Conservation (phyloP, 2,888 invertebrate genomes). For the Peribatodes rhomboidaria region DNA sequence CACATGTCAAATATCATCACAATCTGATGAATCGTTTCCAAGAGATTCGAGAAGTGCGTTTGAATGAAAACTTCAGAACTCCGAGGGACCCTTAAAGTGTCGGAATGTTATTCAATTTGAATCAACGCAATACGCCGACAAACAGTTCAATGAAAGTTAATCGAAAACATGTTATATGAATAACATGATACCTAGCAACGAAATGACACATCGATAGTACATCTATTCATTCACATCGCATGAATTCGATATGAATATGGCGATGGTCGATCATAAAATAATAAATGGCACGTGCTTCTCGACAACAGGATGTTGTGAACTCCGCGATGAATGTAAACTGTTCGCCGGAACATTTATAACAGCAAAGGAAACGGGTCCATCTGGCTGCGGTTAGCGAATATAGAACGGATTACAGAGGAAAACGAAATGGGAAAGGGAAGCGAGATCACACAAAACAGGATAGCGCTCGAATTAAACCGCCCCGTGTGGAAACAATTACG, state of each 20-base stretch:
- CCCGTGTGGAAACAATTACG: conserved; percentile 53
- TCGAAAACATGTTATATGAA: conserved; percentile 19
- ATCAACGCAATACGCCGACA: not conserved
- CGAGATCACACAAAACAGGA: conserved; percentile 61
- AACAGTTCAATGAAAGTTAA: conserved; percentile 24
- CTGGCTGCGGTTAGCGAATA: conserved; percentile 64
- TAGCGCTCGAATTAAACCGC: conserved; percentile 54
- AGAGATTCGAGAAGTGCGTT: no score
- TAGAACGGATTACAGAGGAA: conserved; percentile 63
- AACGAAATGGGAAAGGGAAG: conserved; percentile 72
- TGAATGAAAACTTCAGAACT: no score
- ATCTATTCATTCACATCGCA: conserved; percentile 34
- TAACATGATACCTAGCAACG: conserved; percentile 4
- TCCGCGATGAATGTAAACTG: conserved; percentile 68
- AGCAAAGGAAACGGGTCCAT: conserved; percentile 71
- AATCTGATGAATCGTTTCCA: no score
- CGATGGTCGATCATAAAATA: conserved; percentile 64
- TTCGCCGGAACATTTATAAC: conserved; percentile 62
- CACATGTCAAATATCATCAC: no score
- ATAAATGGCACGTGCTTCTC: conserved; percentile 70
- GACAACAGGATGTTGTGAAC: conserved; percentile 73
- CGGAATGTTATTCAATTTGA: not conserved
- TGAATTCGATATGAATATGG: conserved; percentile 39
- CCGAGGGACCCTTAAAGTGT: no score
- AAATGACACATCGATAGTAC: conserved; percentile 33